phyloP scores from a whole-genome alignment of 2,888 invertebrate species.

The Agrilus mali region DNA sequence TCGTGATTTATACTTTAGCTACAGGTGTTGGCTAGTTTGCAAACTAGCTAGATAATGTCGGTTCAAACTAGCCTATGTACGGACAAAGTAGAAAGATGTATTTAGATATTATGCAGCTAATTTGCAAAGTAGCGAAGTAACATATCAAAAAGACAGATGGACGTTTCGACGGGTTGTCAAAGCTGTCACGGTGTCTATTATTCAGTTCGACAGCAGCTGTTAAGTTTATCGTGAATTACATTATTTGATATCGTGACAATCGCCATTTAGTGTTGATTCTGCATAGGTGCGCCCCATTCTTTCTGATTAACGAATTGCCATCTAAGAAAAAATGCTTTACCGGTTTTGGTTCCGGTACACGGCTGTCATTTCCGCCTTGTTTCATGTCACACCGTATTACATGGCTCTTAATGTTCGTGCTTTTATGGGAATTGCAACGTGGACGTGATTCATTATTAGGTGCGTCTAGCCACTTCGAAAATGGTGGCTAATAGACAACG shows the following conservation, averaged over 20 bases:
- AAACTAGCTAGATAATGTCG: too few species aligned
- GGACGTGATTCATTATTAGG: constrained; percentile 27
- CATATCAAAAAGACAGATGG: too few species aligned
- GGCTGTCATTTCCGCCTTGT: constrained; percentile 29
- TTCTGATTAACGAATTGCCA: constrained; percentile 32
- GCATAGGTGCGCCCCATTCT: constrained; percentile 32
- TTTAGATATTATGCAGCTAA: too few species aligned
- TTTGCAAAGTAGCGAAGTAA: too few species aligned
- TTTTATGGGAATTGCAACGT: constrained; percentile 31
- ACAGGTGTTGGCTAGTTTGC: too few species aligned
- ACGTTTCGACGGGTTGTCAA: too few species aligned
- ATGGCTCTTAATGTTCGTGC: constrained; percentile 25
- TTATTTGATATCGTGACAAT: constrained; percentile 28
- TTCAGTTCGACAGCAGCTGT: too few species aligned
- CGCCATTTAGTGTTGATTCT: constrained; percentile 28
- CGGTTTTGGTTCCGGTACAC: constrained; percentile 29
- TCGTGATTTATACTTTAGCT: too few species aligned
- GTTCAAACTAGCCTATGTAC: too few species aligned
- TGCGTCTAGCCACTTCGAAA: constrained; percentile 7
- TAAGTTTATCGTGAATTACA: not conserved
- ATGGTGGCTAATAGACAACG: too few species aligned
- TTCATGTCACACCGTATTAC: constrained; percentile 31
- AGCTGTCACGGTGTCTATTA: too few species aligned
- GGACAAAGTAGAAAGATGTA: too few species aligned
- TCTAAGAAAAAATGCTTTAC: constrained; percentile 30